A percentile compares a stretch with the other conserved stretches of the same genome.
These are phyloP conservation scores for Galleria mellonella DNA, from an alignment of 1,140 invertebrate species.

Conservation along the genomic window DNA sequence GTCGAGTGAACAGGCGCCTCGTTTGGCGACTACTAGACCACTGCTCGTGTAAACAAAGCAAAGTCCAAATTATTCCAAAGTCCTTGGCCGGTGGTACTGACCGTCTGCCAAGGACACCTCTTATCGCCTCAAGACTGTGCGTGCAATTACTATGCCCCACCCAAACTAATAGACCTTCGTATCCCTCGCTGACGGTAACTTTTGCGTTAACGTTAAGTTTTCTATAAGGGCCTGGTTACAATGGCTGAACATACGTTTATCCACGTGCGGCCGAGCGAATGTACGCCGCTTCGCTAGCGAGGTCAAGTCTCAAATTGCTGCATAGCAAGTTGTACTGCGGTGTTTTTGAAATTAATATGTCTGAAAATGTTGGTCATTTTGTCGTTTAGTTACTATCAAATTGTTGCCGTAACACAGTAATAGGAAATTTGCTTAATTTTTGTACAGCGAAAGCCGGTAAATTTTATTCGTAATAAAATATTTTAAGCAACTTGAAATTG, in stretches of 20 bases:
- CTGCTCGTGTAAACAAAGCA: slow-evolving; percentile 50
- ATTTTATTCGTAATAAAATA: too few species aligned
- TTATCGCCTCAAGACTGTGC: slow-evolving; percentile 35
- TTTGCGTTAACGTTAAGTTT: neutral
- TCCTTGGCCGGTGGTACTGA: slow-evolving; percentile 57
- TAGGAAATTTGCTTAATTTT: too few species aligned
- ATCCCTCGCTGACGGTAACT: neutral
- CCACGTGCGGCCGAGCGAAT: slow-evolving; percentile 29
- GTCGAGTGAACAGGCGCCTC: slow-evolving; percentile 14
- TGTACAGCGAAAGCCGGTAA: too few species aligned
- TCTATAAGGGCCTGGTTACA: slow-evolving; percentile 17
- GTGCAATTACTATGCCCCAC: slow-evolving; percentile 42
- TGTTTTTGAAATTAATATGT: slow-evolving; percentile 55
- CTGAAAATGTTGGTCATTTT: slow-evolving; percentile 25
- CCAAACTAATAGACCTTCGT: slow-evolving; percentile 26
- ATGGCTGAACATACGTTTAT: slow-evolving; percentile 7
- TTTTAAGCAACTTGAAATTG: too few species aligned
- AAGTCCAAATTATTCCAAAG: slow-evolving; percentile 41
- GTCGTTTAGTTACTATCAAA: slow-evolving; percentile 15
- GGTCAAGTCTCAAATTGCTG: slow-evolving; percentile 62
- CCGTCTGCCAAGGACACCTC: slow-evolving; percentile 50
- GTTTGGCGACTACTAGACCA: slow-evolving; percentile 30
- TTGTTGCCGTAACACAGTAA: neutral
- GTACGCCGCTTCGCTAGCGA: slow-evolving; percentile 42
- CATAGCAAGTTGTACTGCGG: slow-evolving; percentile 65